These are phyloP conservation scores for Stegastes partitus DNA, from an alignment of 2,113 vertebrate genomes.

Conservation along the genomic window DNA sequence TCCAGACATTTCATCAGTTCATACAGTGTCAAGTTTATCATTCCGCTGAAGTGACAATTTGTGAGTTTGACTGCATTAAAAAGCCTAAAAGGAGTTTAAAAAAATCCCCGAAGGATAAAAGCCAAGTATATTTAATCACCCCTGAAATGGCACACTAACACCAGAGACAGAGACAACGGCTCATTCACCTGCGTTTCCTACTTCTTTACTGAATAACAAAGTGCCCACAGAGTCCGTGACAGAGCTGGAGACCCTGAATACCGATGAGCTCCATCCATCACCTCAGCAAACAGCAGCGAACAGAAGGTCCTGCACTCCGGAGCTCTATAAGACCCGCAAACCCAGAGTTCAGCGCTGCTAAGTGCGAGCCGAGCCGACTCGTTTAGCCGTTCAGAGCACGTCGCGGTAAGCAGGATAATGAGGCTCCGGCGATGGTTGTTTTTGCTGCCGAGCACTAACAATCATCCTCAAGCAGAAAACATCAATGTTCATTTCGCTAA, in stretches of 20 bases:
- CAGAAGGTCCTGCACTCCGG: conserved; percentile 60
- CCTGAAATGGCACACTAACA: conserved; percentile 36
- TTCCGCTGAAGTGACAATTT: conserved; percentile 32
- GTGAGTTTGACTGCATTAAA: conserved; percentile 24
- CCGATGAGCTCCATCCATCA: conserved; percentile 75
- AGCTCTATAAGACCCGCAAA: conserved; percentile 36
- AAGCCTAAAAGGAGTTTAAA: neutral
- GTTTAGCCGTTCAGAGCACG: conserved; percentile 44
- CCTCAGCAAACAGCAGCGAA: conserved; percentile 47
- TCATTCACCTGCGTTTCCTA: conserved; percentile 53
- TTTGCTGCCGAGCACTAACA: conserved; percentile 40
- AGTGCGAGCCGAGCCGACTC: neutral
- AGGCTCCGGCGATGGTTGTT: conserved; percentile 51
- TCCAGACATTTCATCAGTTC: conserved; percentile 21
- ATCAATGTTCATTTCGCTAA: conserved; percentile 43
- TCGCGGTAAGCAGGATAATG: conserved; percentile 60
- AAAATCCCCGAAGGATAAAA: neutral
- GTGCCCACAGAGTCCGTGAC: conserved; percentile 18
- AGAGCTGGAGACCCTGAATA: conserved; percentile 61
- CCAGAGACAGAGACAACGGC: conserved; percentile 42
- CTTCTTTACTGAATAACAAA: conserved; percentile 54
- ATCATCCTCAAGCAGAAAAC: conserved; percentile 58
- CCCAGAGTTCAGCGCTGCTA: conserved; percentile 38
- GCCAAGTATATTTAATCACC: conserved; percentile 23
- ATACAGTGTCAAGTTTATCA: conserved; percentile 14